Evolutionary conservation across 2,797 vertebrate genomes (phyloP).

Genomic region (Pangasius macronema): DNA sequence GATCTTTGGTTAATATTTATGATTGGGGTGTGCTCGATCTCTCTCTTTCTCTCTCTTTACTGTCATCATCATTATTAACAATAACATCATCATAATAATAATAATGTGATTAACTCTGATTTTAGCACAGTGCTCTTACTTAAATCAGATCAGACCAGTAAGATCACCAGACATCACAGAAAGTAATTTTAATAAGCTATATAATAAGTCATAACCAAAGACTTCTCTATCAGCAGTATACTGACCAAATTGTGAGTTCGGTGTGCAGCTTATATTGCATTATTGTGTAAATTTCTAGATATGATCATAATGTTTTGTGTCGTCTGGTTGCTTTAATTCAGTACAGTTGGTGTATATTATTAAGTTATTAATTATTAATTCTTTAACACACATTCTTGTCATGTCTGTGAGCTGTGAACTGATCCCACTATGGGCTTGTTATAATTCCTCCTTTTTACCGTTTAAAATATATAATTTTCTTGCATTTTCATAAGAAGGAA

Average conservation of each 20-base stretch:
- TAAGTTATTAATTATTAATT: background rate
- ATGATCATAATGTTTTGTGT: slow-evolving; percentile 19
- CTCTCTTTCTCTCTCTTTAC: too few relatives aligned
- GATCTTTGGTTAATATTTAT: slow-evolving; percentile 6
- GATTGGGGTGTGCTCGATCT: background rate
- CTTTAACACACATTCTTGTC: slow-evolving; percentile 31
- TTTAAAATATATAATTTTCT: slow-evolving; percentile 20
- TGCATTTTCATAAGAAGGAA: slow-evolving; percentile 40
- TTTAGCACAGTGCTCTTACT: slow-evolving; percentile 1
- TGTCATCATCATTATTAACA: too few relatives aligned
- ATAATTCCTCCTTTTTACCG: slow-evolving; percentile 57
- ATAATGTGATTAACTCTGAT: slow-evolving; percentile 3
- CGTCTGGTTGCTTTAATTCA: background rate
- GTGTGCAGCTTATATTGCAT: slow-evolving; percentile 11
- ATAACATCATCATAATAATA: too few relatives aligned
- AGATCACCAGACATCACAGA: background rate
- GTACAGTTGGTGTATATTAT: background rate
- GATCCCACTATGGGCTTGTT: slow-evolving; percentile 23
- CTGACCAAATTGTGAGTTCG: slow-evolving; percentile 52
- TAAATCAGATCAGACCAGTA: slow-evolving; percentile 7
- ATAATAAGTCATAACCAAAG: slow-evolving; percentile 56
- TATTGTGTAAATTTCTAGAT: background rate
- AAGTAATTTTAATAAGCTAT: background rate
- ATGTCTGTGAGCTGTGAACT: slow-evolving; percentile 34
- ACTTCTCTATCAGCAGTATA: slow-evolving; percentile 42